Evolutionary conservation across 2,113 vertebrate genomes (phyloP).

Genomic region (Hydrochoerus hydrochaeris): DNA sequence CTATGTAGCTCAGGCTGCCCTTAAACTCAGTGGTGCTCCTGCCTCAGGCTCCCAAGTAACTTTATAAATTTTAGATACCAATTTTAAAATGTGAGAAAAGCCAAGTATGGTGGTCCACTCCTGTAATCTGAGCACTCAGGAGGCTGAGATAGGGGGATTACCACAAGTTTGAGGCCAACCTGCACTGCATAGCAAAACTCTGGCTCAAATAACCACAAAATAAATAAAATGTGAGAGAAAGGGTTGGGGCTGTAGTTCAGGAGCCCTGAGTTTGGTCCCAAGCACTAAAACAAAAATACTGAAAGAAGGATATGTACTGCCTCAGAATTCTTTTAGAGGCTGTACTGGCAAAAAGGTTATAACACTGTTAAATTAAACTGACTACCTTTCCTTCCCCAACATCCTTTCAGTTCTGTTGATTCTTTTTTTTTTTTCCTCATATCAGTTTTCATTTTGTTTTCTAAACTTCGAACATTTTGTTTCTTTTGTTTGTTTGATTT

Average conservation of each 20-base stretch:
- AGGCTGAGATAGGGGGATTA: too few relatives aligned
- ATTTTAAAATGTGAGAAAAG: not conserved
- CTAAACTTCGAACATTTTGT: not conserved
- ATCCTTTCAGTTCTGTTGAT: not conserved
- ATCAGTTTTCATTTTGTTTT: conserved; percentile 5
- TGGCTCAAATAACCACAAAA: too few relatives aligned
- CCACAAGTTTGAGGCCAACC: too few relatives aligned
- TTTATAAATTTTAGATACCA: not conserved
- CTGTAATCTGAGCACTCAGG: too few relatives aligned
- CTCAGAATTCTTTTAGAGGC: not conserved
- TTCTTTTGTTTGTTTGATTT: too few relatives aligned
- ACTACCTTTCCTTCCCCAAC: too few relatives aligned
- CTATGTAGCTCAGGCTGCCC: not conserved
- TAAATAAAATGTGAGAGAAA: too few relatives aligned
- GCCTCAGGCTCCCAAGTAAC: not conserved
- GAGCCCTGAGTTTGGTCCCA: too few relatives aligned
- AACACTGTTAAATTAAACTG: too few relatives aligned
- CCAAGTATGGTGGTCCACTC: not conserved
- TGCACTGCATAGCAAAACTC: too few relatives aligned
- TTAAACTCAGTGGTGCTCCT: not conserved
- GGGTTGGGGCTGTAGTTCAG: too few relatives aligned
- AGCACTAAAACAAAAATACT: not conserved
- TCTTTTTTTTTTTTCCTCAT: not conserved
- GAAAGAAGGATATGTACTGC: not conserved
- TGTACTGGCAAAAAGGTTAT: not conserved